Evolutionary conservation across 2,888 invertebrate species (phyloP).

Genomic region (Magallana nippona): DNA sequence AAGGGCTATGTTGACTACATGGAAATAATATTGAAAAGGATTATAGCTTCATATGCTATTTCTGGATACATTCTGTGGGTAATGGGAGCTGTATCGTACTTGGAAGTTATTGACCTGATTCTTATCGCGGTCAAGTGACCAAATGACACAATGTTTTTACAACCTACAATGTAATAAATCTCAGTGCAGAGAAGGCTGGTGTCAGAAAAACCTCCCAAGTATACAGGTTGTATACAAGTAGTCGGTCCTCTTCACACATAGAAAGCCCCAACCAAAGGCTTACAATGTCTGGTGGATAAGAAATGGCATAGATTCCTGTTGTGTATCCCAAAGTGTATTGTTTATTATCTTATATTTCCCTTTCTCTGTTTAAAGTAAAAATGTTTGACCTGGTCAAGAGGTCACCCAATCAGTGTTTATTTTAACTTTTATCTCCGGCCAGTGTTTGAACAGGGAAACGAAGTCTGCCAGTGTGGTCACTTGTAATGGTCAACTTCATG

Average conservation of each 20-base stretch:
- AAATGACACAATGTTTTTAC: slow-evolving; percentile 25
- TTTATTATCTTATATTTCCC: slow-evolving; percentile 16
- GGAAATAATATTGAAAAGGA: too few species aligned
- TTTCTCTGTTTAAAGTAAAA: not conserved
- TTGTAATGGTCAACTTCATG: slow-evolving; percentile 16
- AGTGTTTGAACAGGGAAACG: not conserved
- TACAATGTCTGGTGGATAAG: not conserved
- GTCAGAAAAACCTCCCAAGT: not conserved
- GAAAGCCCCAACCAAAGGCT: not conserved
- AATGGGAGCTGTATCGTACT: too few species aligned
- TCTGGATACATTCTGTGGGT: too few species aligned
- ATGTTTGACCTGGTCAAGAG: slow-evolving; percentile 3
- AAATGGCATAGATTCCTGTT: not conserved
- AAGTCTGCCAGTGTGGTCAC: slow-evolving; percentile 22
- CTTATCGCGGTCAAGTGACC: not conserved
- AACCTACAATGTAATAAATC: not conserved
- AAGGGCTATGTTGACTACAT: too few species aligned
- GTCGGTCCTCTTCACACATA: not conserved
- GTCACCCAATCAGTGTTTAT: slow-evolving; percentile 31
- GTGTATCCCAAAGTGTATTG: not conserved
- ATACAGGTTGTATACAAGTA: not conserved
- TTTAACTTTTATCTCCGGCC: slow-evolving; percentile 18
- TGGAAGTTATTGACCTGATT: not conserved
- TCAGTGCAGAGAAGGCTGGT: not conserved
- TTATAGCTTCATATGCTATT: too few species aligned